phyloP scores from a whole-genome alignment of 2,113 vertebrate genomes.

The Albula glossodonta region DNA sequence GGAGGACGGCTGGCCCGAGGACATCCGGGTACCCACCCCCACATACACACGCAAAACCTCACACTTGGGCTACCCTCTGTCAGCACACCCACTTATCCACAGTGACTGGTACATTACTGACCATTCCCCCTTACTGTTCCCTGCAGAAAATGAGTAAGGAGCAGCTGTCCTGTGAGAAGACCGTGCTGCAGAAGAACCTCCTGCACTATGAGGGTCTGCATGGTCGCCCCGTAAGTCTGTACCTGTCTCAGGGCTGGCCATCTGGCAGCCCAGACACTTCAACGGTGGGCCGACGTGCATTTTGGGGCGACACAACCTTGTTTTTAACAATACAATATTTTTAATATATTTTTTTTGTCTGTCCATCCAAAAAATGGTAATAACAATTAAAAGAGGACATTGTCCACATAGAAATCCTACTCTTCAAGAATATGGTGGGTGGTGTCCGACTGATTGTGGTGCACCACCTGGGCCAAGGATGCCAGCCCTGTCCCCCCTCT shows the following conservation, averaged over 20 bases:
- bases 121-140: neutral
- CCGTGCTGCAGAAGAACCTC: conserved; percentile 92
- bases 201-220: conserved; percentile 95
- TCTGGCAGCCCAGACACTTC: too few species aligned
- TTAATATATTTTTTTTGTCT: too few species aligned
- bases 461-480: too few species aligned
- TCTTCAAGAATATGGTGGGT: too few species aligned
- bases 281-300: neutral
- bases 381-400: too few species aligned
- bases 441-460: too few species aligned
- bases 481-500: too few species aligned
- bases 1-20: conserved; percentile 89
- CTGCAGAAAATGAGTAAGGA: conserved; percentile 95
- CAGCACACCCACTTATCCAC: too few species aligned
- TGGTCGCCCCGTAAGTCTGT: conserved; percentile 82
- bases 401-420: too few species aligned
- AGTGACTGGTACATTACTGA: neutral
- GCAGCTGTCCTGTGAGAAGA: conserved; percentile 92
- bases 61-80: neutral
- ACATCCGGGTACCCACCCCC: conserved; percentile 78
- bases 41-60: neutral
- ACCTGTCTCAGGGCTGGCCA: neutral
- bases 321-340: neutral
- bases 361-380: too few species aligned
- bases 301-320: neutral